These are phyloP conservation scores for Serripes groenlandicus DNA, from an alignment of 2,888 invertebrate species.

Conservation along the genomic window DNA sequence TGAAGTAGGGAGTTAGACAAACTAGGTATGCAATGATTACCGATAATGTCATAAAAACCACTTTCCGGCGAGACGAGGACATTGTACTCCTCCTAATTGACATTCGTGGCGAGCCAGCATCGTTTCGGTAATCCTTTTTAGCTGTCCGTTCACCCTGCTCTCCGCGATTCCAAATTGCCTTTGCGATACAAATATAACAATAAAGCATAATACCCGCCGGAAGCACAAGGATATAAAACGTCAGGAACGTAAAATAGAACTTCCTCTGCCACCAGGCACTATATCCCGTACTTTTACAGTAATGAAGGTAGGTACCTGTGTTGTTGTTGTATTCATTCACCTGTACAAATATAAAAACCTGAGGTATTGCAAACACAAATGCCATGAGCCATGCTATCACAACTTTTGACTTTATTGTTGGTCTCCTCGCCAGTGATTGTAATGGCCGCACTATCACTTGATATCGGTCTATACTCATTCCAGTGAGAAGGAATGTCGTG, in stretches of 20 bases:
- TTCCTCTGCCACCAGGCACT: constrained; percentile 87
- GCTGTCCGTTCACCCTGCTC: constrained; percentile 30
- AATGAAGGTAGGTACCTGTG: constrained; percentile 81
- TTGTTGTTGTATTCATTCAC: constrained; percentile 75
- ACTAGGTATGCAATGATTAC: constrained; percentile 87
- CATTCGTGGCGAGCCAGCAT: constrained; percentile 71
- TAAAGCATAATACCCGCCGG: constrained; percentile 86
- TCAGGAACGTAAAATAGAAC: constrained; percentile 86
- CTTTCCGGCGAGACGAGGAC: constrained; percentile 85
- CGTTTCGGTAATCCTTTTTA: constrained; percentile 7
- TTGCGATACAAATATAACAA: constrained; percentile 86
- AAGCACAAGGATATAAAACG: constrained; percentile 86
- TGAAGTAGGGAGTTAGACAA: constrained; percentile 87
- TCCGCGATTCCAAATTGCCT: constrained; percentile 85
- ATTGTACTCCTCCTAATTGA: constrained; percentile 80
- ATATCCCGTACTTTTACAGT: constrained; percentile 86
- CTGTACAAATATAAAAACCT: constrained; percentile 86
- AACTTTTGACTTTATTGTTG: constrained; percentile 84
- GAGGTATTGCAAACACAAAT: constrained; percentile 86
- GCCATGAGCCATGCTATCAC: constrained; percentile 85
- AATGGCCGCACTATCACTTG: constrained; percentile 86
- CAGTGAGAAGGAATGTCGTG: constrained; percentile 86
- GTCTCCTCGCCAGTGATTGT: constrained; percentile 80
- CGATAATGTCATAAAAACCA: constrained; percentile 86
- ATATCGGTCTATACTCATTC: constrained; percentile 87